Percentiles rank a stretch among this genome's conserved stretches.
Evolutionary conservation across 2,888 invertebrate species (phyloP).

Genomic region (Callosobruchus maculatus): DNA sequence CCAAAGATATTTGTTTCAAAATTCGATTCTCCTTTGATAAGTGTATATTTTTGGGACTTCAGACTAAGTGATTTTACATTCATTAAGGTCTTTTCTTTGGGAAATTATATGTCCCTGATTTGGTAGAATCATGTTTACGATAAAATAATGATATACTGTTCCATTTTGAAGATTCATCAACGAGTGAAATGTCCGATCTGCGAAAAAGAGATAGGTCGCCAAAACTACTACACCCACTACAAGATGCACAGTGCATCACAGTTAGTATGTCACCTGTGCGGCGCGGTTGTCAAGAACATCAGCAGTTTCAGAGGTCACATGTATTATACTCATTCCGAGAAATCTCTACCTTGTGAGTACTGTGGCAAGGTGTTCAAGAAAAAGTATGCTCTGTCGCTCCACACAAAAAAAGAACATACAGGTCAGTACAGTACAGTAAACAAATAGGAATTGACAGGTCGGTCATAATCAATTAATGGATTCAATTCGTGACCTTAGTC

Average conservation of each 20-base stretch:
- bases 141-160: not conserved
- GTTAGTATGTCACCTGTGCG: conserved; percentile 37
- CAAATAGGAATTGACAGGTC: no score
- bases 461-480: no score
- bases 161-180: not conserved
- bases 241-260: not conserved
- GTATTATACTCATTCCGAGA: conserved; percentile 30
- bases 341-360: conserved; percentile 17
- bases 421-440: no score
- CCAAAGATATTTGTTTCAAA: no score
- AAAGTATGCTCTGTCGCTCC: conserved; percentile 29
- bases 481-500: no score
- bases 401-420: conserved; percentile 18
- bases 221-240: not conserved
- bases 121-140: no score
- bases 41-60: no score
- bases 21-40: no score
- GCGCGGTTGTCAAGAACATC: conserved; percentile 35
- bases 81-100: no score
- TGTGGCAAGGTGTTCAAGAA: conserved; percentile 30
- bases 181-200: not conserved
- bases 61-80: no score
- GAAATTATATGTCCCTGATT: no score
- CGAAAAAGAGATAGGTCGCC: not conserved
- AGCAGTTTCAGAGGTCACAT: conserved; percentile 32